Percentiles rank a stretch among this genome's conserved stretches.
Conservation (phyloP, 2,888 invertebrate genomes). For the Cheiracanthium punctorium region DNA sequence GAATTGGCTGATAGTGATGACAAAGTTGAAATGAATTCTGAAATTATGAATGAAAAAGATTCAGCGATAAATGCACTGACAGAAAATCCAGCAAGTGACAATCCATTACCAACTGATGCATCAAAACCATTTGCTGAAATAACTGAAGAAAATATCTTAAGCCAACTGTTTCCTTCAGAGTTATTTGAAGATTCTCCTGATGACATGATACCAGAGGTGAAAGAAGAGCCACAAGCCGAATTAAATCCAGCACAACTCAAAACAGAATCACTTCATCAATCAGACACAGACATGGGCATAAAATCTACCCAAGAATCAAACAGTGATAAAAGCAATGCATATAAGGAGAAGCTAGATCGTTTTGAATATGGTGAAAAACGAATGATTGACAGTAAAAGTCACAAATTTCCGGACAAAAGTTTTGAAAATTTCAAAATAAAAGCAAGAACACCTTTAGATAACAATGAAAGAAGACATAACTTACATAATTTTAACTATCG, state of each 20-base stretch:
- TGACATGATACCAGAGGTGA: background rate
- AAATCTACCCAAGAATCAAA: slow-evolving; percentile 8
- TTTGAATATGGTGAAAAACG: background rate
- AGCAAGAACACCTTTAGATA: slow-evolving; percentile 34
- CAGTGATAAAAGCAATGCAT: slow-evolving; percentile 9
- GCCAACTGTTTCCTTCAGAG: background rate
- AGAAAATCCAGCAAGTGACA: background rate
- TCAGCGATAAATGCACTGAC: background rate
- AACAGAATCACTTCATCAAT: background rate
- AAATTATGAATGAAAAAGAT: background rate
- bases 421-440: slow-evolving; percentile 33
- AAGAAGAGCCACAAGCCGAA: background rate
- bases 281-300: background rate
- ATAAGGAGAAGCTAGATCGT: background rate
- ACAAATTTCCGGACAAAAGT: background rate
- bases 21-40: background rate
- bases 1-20: background rate
- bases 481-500: slow-evolving; percentile 17
- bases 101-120: background rate
- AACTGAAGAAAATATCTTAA: background rate
- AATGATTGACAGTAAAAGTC: slow-evolving; percentile 7
- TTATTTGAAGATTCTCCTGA: background rate
- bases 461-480: slow-evolving; percentile 13
- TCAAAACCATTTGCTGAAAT: background rate
- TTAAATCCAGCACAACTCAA: background rate